Base-by-base conservation (phyloP, 2,113 vertebrate genomes). In the Hystrix cristata region DNA sequence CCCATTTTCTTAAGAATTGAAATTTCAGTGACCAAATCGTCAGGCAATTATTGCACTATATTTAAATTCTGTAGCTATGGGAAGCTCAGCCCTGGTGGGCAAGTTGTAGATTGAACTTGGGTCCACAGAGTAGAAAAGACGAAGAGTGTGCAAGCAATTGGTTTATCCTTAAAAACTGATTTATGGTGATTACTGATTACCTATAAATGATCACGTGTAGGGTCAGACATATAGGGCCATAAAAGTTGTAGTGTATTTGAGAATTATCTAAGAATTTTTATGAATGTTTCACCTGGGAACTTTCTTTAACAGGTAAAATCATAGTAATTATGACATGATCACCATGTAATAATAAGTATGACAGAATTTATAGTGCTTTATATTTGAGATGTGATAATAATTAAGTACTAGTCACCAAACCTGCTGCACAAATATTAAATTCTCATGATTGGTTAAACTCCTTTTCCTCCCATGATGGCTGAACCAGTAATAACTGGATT, bases 271-370 rank as follows among this genome's bases (percentile, higher is more conserved):
- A 74, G 62, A 25, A 74, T 83, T 19, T 74, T 57, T 60, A 87
- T 76, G 67, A 88, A 19, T 94, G 29, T 69, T 93, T 83, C 27
- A 57, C 7, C 57, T 71, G 92, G 23, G 27, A 90, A 74, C 43
- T 92, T 78, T 23, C 53, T 87, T 90, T 67, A 8, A 95, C 57
- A 83, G 38, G 21, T 57, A 89, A 94, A 95, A 21, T 90, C 53
- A 90, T 55, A 90, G 19, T 34, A 51, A 85, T 65, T 62, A 34
- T 69, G 16, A 83, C 16, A 78, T n/a, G 64, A 34, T 31, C 34
- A 87, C 51, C 19, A 76, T 43, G 21, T 55, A 79, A 53, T 60
- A 78, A 71, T 76, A 83, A 92, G 51, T 94, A 85, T 16, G 27
- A 71, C 23, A 55, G 2, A n/a, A 8, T 69, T 67, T 84, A 62